Evolutionary conservation across 2,113 vertebrate species (phyloP), one percentile per base, ranked within the genome.

Genomic region (Dissostichus mawsoni): DNA sequence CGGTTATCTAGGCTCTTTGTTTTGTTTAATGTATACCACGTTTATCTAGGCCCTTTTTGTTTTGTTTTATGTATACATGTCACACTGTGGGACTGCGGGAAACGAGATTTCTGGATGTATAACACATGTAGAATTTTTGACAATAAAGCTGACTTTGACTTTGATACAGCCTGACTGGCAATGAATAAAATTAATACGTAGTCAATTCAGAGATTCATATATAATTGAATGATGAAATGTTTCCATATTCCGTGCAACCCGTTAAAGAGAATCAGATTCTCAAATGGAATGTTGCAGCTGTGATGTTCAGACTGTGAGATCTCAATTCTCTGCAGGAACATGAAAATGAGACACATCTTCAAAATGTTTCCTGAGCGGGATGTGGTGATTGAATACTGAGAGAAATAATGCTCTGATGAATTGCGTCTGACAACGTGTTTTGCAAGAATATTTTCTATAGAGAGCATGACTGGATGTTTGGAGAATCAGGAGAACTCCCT

Each of bases 151-250:
- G 20, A 20, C 20, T 20, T 20, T 20, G 20, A 20, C 20, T 20
- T 20, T 20, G 20, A 20, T 20, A 20, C 44, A 68, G 47, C 63
- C 57, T 44, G 23, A 70, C 25, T 81, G 45, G 17, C 55, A 67
- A 45, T 61, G 48, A 69, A 73, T 51, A 48, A 51, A 58, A 47
- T 69, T 33, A 45, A 80, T 70, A 29, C 1, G 23, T 61, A 83
- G 74, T 71, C 23, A 69, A 68, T 58, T 47, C 25, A 65, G 74
- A 20, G 33, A 68, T 13, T 33, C 13, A n/a, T 77, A 68, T 47
- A 83, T 56, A 56, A 78, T 66, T 72, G 12, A 78, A 68, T 73
- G 68, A 81, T 65, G 73, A 68, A 74, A 77, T 61, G 14, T 69
- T 44, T 59, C 47, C 45, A 73, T 14, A 59, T 47, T 9, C 12